Percentiles rank a stretch among this genome's conserved stretches.
These are phyloP conservation scores for Diachasma alloeum DNA, from an alignment of 1,140 invertebrate species.

Conservation along the genomic window DNA sequence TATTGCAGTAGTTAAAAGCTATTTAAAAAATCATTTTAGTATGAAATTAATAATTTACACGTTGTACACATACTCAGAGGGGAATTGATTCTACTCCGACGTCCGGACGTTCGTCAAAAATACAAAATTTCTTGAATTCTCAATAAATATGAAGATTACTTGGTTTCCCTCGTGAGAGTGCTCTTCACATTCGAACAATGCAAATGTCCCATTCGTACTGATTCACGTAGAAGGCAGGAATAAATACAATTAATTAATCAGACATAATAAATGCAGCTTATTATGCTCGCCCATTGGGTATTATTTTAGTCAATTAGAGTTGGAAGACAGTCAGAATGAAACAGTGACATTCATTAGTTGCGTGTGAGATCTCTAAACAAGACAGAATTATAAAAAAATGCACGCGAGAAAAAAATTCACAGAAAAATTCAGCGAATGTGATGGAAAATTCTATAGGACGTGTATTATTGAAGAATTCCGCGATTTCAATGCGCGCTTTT, in stretches of 20 bases:
- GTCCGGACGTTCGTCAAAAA: conserved; percentile 15
- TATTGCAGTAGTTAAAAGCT: conserved; percentile 46
- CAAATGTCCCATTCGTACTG: conserved; percentile 28
- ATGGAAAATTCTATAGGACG: no score
- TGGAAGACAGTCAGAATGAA: not conserved
- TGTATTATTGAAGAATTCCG: no score
- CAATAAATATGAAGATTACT: not conserved
- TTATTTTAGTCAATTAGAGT: not conserved
- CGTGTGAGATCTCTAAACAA: not conserved
- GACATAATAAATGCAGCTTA: not conserved
- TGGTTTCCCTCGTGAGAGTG: not conserved
- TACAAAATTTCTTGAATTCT: not conserved
- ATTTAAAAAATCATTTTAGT: conserved; percentile 41
- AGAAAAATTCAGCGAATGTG: no score
- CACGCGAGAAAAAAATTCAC: not conserved
- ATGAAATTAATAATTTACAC: conserved; percentile 57
- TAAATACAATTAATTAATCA: conserved; percentile 35
- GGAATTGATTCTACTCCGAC: conserved; percentile 14
- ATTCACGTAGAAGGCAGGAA: conserved; percentile 24
- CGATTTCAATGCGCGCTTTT: not conserved
- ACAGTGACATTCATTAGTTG: not conserved
- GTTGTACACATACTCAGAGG: conserved; percentile 53
- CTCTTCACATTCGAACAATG: not conserved
- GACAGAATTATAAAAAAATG: not conserved
- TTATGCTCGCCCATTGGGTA: not conserved